Base-by-base conservation (phyloP, 2,888 invertebrate genomes). In the Nymphalis c-album region DNA sequence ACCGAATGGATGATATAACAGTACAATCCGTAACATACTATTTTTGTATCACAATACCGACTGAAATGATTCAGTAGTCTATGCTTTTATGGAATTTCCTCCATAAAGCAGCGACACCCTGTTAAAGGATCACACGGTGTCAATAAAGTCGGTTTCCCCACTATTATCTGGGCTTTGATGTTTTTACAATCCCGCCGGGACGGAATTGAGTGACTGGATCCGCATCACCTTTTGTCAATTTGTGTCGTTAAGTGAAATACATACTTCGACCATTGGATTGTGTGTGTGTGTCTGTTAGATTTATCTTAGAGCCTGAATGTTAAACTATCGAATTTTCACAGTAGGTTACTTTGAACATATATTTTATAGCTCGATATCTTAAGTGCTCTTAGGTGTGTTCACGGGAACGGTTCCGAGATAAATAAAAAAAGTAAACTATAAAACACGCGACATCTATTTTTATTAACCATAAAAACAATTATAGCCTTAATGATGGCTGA, bases 71-170 rank as follows among this genome's bases (percentile, higher is more conserved):
- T 50, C 50, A 50, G 50, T 55, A 31, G 26, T 26, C 22, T 55
- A n/a, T 55, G 40, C n/a, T 35, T 31, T 57, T 57, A 57, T 18
- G 57, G 40, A 35, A 57, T 57, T 57, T 57, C 57, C 57, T 57
- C 57, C 57, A 57, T 57, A 40, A 57, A 55, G 20, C 55, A 31
- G 26, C 31, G 26, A 55, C 55, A 48, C 48, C 26, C 17, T 55
- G 55, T 35, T 2, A 55, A 18, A 48, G 63, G 68, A 71, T 74
- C 83, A 84, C 84, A 81, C 78, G 73, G 76, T 80, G 80, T 81
- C 84, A 83, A 87, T 86, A 87, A 85, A 81, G 76, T 81, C 75
- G 83, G 82, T 81, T 82, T 83, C 83, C 81, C 81, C 77, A 79
- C 78, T 81, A 79, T 82, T 81, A 81, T 83, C 84, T 80, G 18